Base-by-base conservation (phyloP, 64 coral and sea anemone species). In the Acropora yongei region DNA sequence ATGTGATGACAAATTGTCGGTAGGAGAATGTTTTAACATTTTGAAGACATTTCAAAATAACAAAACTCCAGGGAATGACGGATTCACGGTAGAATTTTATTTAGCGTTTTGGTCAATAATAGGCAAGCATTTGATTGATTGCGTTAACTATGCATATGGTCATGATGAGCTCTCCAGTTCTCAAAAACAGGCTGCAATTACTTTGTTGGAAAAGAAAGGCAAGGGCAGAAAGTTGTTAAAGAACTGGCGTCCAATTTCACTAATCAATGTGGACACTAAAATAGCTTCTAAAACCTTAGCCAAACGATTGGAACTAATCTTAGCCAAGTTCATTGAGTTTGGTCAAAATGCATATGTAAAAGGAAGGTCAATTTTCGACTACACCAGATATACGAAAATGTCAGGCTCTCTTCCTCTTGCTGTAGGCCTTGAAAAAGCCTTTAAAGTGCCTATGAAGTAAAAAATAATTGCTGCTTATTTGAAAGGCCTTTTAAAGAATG, bases 161-260 rank as follows among this genome's bases (percentile, higher is more conserved):
- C 75, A 89, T 72, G 74, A 51, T 10, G 74, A 78, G 30, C 75
- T 89, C 6, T 89, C 87, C 6, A 88, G 44, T 75, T 75, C 20
- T 39, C 72, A 75, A 40, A 75, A 88, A 58, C 87, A 88, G 57
- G 87, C 87, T 78, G 75, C 78, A 87, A 87, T 88, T 77, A 88
- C 69, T 39, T 75, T 88, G 72, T 49, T 88, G n/a, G 86, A 88
- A 88, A 77, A 88, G 65, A 88, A 88, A 55, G 86, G 39, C 44
- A 88, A 88, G 55, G 86, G 40, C 30, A 30, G 30, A 30, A 30
- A 30, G 30, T 30, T 30, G 30, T 30, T 30, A 30, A 30, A 30
- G 30, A 30, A 30, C 30, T 30, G 30, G 30, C 30, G 30, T 30
- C 30, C 30, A 30, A 30, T 30, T 30, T 30, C 30, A 30, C 30